Percentiles rank a stretch among this genome's conserved stretches.
These are phyloP conservation scores for Tricholaema leucomelas DNA, from an alignment of 2,113 vertebrate species.

Conservation along the genomic window DNA sequence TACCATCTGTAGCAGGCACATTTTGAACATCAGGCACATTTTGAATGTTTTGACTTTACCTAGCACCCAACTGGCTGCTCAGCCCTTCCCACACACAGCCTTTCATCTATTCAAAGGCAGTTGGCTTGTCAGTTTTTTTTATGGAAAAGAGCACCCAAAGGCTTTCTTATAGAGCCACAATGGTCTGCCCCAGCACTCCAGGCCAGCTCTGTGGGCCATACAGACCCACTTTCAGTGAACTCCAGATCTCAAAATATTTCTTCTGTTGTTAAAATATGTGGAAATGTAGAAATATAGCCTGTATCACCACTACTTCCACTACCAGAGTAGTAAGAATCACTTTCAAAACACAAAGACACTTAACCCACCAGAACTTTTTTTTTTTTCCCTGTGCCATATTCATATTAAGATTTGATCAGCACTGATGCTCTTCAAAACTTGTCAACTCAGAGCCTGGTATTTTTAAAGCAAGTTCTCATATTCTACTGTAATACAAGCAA, in stretches of 20 bases:
- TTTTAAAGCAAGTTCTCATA: background rate
- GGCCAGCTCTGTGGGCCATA: background rate
- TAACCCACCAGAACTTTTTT: accelerated
- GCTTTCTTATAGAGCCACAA: background rate
- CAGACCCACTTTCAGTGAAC: background rate
- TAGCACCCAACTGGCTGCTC: background rate
- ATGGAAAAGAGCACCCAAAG: background rate
- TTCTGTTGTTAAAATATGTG: background rate
- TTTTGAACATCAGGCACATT: background rate
- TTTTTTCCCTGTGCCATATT: background rate
- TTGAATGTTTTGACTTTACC: background rate
- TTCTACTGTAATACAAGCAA: background rate
- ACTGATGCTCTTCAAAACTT: background rate
- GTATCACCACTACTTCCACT: background rate
- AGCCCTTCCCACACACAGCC: background rate
- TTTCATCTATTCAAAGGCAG: background rate
- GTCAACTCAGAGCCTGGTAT: background rate
- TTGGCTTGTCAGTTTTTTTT: background rate
- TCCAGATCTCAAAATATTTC: background rate
- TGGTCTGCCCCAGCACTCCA: accelerated
- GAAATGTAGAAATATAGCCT: background rate
- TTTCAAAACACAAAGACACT: background rate
- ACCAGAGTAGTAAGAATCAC: background rate
- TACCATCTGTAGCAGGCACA: accelerated
- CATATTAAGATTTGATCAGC: background rate